These are phyloP conservation scores for Leguminivora glycinivorella DNA, from an alignment of 1,140 invertebrate genomes.

Conservation along the genomic window DNA sequence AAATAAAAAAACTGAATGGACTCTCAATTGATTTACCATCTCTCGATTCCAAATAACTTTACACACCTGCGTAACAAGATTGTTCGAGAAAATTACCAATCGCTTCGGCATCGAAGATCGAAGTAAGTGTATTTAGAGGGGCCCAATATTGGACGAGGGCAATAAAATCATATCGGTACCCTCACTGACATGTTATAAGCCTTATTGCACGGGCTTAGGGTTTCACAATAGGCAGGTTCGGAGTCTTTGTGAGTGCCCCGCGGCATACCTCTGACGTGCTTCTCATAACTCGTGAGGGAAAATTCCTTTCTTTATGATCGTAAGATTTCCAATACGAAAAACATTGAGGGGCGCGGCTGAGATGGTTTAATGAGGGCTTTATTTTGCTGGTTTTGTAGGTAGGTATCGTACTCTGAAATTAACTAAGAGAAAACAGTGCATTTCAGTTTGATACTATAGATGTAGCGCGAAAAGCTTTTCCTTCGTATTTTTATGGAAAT, in stretches of 20 bases:
- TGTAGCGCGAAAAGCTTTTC: too few relatives aligned
- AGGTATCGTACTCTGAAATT: too few relatives aligned
- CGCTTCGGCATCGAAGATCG: constrained; percentile 21
- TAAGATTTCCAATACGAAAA: constrained; percentile 5
- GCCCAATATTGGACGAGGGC: constrained; percentile 49
- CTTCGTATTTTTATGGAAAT: too few relatives aligned
- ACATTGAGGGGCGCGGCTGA: background rate
- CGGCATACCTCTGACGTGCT: constrained; percentile 11
- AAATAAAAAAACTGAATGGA: background rate
- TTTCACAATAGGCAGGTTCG: background rate
- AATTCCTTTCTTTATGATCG: background rate
- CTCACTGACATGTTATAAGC: background rate
- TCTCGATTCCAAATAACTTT: background rate
- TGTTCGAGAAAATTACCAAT: constrained; percentile 20
- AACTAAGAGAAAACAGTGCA: too few relatives aligned
- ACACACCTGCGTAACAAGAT: constrained; percentile 8
- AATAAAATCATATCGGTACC: constrained; percentile 56
- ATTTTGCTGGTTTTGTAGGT: background rate
- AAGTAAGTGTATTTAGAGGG: constrained; percentile 32
- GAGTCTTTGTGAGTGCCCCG: background rate
- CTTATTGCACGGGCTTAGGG: background rate
- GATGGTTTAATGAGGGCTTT: background rate
- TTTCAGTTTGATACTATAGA: too few relatives aligned
- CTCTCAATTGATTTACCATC: background rate
- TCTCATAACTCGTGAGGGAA: background rate